phyloP scores from a whole-genome alignment of 2,888 invertebrate genomes.

The Lordiphosa fenestrarum region DNA sequence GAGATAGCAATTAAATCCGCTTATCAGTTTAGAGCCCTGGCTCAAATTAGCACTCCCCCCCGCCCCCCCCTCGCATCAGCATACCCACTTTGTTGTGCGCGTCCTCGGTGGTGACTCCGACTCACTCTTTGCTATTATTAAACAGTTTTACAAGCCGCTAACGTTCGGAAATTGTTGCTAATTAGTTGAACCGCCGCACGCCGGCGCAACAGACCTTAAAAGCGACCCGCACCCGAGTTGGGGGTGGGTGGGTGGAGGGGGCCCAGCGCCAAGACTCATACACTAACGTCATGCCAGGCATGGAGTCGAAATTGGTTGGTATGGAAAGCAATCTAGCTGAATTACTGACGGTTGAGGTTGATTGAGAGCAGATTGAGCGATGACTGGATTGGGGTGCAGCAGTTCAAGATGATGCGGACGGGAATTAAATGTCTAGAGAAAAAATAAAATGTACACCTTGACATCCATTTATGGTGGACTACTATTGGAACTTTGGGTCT shows the following conservation, averaged over 20 bases:
- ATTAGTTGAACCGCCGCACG: slow-evolving; percentile 66
- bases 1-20: slow-evolving; percentile 64
- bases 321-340: slow-evolving; percentile 45
- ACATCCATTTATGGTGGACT: too few species aligned
- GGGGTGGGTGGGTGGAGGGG: slow-evolving; percentile 1
- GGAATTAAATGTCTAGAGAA: too few species aligned
- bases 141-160: slow-evolving; percentile 73
- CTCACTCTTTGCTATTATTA: slow-evolving; percentile 46
- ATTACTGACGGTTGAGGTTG: slow-evolving; percentile 38
- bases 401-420: slow-evolving; percentile 10
- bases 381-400: slow-evolving; percentile 37
- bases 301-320: slow-evolving; percentile 5
- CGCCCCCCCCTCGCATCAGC: not conserved
- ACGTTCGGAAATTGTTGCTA: slow-evolving; percentile 70
- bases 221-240: slow-evolving; percentile 30
- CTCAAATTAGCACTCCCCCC: slow-evolving; percentile 55
- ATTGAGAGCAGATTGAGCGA: slow-evolving; percentile 42
- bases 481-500: too few species aligned
- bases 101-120: slow-evolving; percentile 50
- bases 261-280: slow-evolving; percentile 9
- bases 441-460: too few species aligned
- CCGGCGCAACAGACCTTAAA: slow-evolving; percentile 70
- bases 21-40: slow-evolving; percentile 61
- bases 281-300: slow-evolving; percentile 15
- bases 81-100: slow-evolving; percentile 6